These are phyloP conservation scores for Ceuthmochares aereus DNA, from an alignment of 2,113 vertebrate species.

Conservation along the genomic window DNA sequence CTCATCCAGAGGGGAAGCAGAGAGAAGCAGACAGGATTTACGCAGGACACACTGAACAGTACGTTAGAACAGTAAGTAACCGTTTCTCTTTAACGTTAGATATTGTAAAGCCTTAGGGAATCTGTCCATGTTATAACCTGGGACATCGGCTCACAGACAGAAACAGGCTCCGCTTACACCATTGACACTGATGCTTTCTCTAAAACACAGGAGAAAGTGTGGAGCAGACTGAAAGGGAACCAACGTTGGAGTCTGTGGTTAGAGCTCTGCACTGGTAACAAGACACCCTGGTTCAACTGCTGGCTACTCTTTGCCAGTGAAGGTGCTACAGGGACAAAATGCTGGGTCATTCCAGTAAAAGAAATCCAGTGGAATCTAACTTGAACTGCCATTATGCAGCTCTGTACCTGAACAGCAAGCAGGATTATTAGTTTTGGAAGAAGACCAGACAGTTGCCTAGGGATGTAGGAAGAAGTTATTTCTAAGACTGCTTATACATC, in stretches of 20 bases:
- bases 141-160: neutral
- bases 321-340: neutral
- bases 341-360: neutral
- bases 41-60: constrained; percentile 5
- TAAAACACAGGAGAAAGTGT: neutral
- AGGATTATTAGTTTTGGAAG: neutral
- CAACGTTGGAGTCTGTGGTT: neutral
- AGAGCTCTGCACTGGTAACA: neutral
- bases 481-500: neutral
- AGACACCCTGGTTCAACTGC: neutral
- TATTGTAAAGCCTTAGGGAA: neutral
- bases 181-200: neutral
- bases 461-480: neutral
- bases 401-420: neutral
- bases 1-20: constrained; percentile 6
- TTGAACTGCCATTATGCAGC: neutral
- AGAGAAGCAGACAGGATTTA: constrained; percentile 36
- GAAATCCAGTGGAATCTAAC: neutral
- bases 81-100: neutral
- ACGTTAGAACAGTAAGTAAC: neutral
- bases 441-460: constrained; percentile 18
- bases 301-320: neutral
- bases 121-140: neutral
- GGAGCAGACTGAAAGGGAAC: constrained; percentile 4
- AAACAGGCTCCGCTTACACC: neutral